Conservation (phyloP, 2,113 vertebrate genomes). For the Cyprinodon brontotheroides region DNA sequence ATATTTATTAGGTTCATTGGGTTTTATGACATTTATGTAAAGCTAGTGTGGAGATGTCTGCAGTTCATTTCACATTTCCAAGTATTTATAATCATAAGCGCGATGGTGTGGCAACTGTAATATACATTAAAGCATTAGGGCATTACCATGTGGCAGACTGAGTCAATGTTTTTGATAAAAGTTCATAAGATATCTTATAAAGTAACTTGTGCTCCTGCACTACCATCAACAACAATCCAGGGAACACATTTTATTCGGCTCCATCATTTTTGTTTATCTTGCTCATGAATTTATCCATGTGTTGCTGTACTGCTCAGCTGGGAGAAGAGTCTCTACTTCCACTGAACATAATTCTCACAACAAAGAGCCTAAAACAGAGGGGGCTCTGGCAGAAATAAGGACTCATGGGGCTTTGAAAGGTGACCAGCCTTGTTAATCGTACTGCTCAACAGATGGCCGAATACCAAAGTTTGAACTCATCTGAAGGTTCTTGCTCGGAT, state of each 20-base stretch:
- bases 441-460: conserved; percentile 10
- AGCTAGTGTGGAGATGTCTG: conserved; percentile 22
- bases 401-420: conserved; percentile 49
- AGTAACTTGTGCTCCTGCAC: conserved; percentile 40
- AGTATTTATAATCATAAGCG: conserved; percentile 49
- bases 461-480: conserved; percentile 6
- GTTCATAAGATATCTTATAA: conserved; percentile 47
- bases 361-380: conserved; percentile 42
- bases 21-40: conserved; percentile 38
- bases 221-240: conserved; percentile 44
- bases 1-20: conserved; percentile 31
- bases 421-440: conserved; percentile 34
- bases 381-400: conserved; percentile 42
- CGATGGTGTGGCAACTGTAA: conserved; percentile 37
- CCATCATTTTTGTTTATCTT: conserved; percentile 59
- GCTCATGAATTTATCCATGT: conserved; percentile 59
- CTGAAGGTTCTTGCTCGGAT: conserved; percentile 14
- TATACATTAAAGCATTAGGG: conserved; percentile 49
- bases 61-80: conserved; percentile 29
- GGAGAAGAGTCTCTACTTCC: conserved; percentile 48
- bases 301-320: conserved; percentile 44
- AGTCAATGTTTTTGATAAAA: conserved; percentile 53
- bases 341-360: conserved; percentile 58
- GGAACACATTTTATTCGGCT: conserved; percentile 51
- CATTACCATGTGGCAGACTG: conserved; percentile 36